Evolutionary conservation across 2,888 invertebrate species (phyloP), one percentile per base, ranked within the genome.

Genomic region (Caradrina kadenii): DNA sequence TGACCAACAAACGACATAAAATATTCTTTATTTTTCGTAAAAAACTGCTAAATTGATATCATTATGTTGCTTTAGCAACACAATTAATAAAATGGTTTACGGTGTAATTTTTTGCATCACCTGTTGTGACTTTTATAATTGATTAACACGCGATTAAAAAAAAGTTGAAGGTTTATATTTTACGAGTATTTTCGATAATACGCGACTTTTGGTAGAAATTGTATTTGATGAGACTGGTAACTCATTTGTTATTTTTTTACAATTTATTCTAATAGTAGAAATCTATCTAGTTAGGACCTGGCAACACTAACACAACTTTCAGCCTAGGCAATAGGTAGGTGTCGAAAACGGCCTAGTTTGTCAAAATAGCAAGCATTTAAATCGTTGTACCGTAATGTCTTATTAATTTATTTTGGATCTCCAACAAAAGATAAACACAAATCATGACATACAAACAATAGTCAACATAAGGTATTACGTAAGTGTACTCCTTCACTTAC

Each of bases 11-110:
- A 15, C 26, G 13, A 42, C 45, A 50, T 56, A 39, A 55, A 61
- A 39, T 50, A 61, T 56, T 53, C 15, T 55, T 63, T 68, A 61
- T 63, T 56, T 68, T 21, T 22, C 22, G 22, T 48, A 68, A 79
- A 31, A 74, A 58, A 64, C 39, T 22, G 5, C 58, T 31, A 69
- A 62, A 80, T 69, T 80, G 13, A 75, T 80, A 69, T 69, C 0
- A 74, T 79, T 79, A 75, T 75, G 69, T 62, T 59, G 45, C 63
- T 52, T 45, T 79, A 58, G 56, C 69, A 75, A 76, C 60, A 73
- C 55, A 48, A 61, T 75, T 79, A 58, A 67, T 63, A 60, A 74
- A 56, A 60, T 52, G 13, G 39, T 63, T 52, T 79, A 49, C 17
- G 39, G 19, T 68, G 22, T 60, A 35, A 22, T 76, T 76, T n/a